Evolutionary conservation across 2,113 vertebrate species (phyloP).

Genomic region (Thinocorus orbignyianus): DNA sequence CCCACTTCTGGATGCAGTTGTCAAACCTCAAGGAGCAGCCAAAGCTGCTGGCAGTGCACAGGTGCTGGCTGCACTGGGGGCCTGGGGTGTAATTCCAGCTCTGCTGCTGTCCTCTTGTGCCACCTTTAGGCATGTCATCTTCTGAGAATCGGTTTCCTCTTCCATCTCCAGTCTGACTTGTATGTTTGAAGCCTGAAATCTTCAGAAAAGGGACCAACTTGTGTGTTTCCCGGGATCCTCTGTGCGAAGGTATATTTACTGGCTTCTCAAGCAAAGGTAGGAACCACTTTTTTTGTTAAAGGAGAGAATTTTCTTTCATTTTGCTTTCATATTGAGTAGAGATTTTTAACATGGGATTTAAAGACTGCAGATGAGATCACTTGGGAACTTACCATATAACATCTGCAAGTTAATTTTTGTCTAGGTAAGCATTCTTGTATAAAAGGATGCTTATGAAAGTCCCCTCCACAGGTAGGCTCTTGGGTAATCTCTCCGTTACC

Average conservation of each 20-base stretch:
- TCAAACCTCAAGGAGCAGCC: background rate
- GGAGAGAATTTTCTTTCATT: background rate
- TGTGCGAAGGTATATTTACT: background rate
- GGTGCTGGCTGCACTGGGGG: background rate
- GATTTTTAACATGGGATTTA: background rate
- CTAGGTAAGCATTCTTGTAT: background rate
- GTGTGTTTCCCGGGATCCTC: background rate
- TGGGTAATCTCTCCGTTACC: background rate
- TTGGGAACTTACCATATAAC: background rate
- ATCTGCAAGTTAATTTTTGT: background rate
- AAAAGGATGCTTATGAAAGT: background rate
- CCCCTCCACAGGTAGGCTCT: background rate
- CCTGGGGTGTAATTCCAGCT: background rate
- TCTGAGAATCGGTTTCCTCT: background rate
- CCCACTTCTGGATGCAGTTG: background rate
- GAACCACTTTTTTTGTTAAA: background rate
- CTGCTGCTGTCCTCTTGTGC: slow-evolving; percentile 8
- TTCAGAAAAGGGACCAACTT: background rate
- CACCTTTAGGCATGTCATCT: background rate
- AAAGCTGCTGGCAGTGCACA: background rate
- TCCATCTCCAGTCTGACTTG: background rate
- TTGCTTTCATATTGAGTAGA: background rate
- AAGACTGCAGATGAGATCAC: background rate
- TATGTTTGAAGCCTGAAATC: background rate
- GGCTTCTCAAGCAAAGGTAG: background rate